Base-by-base conservation (phyloP, 2,888 invertebrate species). In the Mythimna albipuncta region DNA sequence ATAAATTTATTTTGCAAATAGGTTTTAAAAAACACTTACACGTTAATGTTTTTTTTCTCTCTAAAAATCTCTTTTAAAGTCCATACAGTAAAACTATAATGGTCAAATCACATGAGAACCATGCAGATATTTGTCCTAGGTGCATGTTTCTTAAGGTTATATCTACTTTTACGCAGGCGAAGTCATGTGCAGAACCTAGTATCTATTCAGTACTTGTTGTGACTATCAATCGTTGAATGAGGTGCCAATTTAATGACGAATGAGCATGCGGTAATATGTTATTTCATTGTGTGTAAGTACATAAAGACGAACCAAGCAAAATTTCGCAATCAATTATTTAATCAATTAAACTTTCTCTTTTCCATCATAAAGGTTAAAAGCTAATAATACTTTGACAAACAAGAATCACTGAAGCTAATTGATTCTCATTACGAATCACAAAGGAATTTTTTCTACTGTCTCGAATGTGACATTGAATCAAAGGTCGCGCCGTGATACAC, bases 401-500 rank as follows among this genome's bases (percentile, higher is more conserved):
- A 68, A 71, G 66, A 38, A 61, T 26, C 66, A 47, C 68, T 55
- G 32, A 10, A 62, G n/a, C 11, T 69, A 74, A 83, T 64, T 79
- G 64, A 63, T 70, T 50, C 62, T 70, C 63, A 72, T 73, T 70
- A 65, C 35, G 16, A 73, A 62, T 55, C n/a, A 74, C 83, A 79
- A 63, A 74, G 66, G 66, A 65, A 47, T 79, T 38, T 62, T 67
- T 41, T 61, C 41, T 70, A 35, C 35, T 74, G 44, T 81, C 64
- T 74, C 69, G 54, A 67, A 61, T 54, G 52, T 69, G 70, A 74
- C 79, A 72, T 79, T 77, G 76, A 75, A 66, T 41, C 19, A 65
- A 81, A 82, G 84, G 84, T 71, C 64, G 67, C 35, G 62, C 19
- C 82, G 69, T 73, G 84, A 70, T 73, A 69, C 61, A 64, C 79